Base-by-base conservation (phyloP, 1,140 invertebrate species). In the Papilio machaon region DNA sequence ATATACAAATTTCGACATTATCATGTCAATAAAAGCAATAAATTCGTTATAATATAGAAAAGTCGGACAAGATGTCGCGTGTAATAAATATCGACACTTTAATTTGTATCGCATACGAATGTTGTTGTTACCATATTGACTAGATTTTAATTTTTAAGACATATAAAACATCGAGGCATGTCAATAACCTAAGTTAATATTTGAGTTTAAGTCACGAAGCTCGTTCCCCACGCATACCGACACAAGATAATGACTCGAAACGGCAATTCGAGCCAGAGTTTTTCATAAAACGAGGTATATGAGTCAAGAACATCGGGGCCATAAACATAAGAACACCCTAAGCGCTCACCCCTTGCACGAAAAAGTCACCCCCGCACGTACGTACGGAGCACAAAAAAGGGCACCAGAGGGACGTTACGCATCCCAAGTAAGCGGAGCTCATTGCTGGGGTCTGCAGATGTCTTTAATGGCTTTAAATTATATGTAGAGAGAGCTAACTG, bases 381-480 rank as follows among this genome's bases (percentile, higher is more conserved):
- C 86, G 87, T 89, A 90, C 86, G 81, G 81, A 87, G 87, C 82
- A 90, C 88, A 94, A 93, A 94, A 94, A 94, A 94, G 91, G 91
- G 91, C 89, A 89, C 87, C 88, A 87, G 81, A 92, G 91, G 92
- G 92, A 92, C 90, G 92, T 84, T 88, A 88, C 91, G 92, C 92
- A 93, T 92, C 91, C 91, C 90, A 91, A 94, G 91, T 92, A 94
- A 92, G 91, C 87, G 85, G 82, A 91, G 88, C 92, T 92, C 91
- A 92, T 91, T 92, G 89, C 89, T 92, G 83, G 91, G 90, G 90
- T 88, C 92, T 92, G 91, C 92, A 94, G 92, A 94, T 94, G 92
- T 94, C 91, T 93, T 93, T 94, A 94, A 94, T 94, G 92, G 92
- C 91, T 92, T 94, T 92, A 93, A 94, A 94, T 94, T 92, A 93